Conservation (phyloP, 2,888 invertebrate species). For the Sesia bembeciformis region DNA sequence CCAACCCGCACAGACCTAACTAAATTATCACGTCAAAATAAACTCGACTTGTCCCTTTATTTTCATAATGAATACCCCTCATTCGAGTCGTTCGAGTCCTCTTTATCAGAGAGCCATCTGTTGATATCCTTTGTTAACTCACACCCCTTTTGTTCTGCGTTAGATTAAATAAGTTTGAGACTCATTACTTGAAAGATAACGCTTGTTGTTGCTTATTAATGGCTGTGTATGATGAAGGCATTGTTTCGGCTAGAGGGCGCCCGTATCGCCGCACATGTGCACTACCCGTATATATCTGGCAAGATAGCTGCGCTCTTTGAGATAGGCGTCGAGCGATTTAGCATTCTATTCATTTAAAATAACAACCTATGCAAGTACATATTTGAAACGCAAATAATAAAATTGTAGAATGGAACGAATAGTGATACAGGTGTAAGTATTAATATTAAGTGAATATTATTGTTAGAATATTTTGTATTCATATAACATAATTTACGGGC, state of each 20-base stretch:
- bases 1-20: conserved; percentile 7
- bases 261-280: conserved; percentile 46
- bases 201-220: conserved; percentile 27
- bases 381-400: no score
- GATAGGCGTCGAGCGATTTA: conserved; percentile 12
- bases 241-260: conserved; percentile 41
- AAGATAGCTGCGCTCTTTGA: conserved; percentile 12
- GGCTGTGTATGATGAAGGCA: conserved; percentile 34
- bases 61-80: conserved; percentile 43
- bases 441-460: no score
- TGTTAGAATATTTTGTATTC: no score
- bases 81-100: conserved; percentile 27
- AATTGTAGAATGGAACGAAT: no score
- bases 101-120: conserved; percentile 55
- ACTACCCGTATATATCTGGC: conserved; percentile 24
- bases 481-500: no score
- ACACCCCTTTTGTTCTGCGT: conserved; percentile 23
- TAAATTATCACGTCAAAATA: conserved; percentile 25
- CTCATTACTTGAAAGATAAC: conserved; percentile 30
- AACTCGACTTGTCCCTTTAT: conserved; percentile 31
- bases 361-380: no score
- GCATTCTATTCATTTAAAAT: conserved; percentile 9
- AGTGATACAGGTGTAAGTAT: no score
- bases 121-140: conserved; percentile 55
- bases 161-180: conserved; percentile 23